These are phyloP conservation scores for Drosophila nr. medialis DNA, from an alignment of 2,888 invertebrate genomes.

Conservation along the genomic window DNA sequence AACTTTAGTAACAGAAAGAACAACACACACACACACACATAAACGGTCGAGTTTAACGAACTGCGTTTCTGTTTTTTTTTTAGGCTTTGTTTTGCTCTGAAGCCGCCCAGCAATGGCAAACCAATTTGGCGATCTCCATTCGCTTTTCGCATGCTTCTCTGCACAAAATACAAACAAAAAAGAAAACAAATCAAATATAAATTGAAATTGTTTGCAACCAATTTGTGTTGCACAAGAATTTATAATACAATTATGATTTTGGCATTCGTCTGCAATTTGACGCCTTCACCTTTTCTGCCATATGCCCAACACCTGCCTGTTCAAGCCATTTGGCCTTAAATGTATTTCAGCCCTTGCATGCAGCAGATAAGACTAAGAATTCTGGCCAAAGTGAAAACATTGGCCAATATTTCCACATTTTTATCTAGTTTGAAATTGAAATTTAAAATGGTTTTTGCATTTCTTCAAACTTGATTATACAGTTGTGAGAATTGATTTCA, in stretches of 20 bases:
- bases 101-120: conserved; percentile 34
- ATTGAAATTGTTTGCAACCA: conserved; percentile 33
- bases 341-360: neutral
- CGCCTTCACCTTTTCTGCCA: neutral
- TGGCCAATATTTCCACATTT: neutral
- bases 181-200: conserved; percentile 25
- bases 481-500: neutral
- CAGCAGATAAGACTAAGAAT: neutral
- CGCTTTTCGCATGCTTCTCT: conserved; percentile 53
- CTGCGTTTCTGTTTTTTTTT: conserved; percentile 51
- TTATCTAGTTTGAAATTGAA: neutral
- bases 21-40: conserved; percentile 10
- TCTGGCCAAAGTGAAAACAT: neutral
- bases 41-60: conserved; percentile 73
- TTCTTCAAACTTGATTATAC: neutral
- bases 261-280: neutral
- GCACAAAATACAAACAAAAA: conserved; percentile 30
- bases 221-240: conserved; percentile 40
- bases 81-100: conserved; percentile 14
- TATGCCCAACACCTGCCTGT: conserved; percentile 12
- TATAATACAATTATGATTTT: conserved; percentile 52
- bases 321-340: conserved; percentile 8
- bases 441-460: neutral
- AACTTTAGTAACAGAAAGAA: conserved; percentile 28
- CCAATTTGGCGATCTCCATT: conserved; percentile 55